phyloP scores from a whole-genome alignment of 2,113 vertebrate genomes.

The Eulemur macaco region DNA sequence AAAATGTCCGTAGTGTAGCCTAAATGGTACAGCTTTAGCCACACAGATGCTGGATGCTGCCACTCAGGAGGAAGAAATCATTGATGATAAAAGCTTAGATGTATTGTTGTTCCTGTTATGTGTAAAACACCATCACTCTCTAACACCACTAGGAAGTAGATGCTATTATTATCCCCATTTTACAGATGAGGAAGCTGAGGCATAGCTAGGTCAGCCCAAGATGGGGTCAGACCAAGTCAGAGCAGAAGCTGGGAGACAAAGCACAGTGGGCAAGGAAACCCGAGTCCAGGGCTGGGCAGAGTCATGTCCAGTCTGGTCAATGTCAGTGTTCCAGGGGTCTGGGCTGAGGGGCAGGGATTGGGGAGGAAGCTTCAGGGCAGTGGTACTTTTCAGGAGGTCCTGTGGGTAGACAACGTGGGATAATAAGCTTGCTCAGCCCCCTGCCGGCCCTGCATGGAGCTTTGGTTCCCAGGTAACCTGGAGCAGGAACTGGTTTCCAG shows the following conservation, averaged over 20 bases:
- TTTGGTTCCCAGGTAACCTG: not conserved
- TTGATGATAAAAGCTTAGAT: not conserved
- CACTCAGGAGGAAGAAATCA: not conserved
- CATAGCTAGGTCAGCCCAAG: not conserved
- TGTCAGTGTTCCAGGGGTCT: not conserved
- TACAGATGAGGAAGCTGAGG: not conserved
- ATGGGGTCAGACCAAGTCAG: not conserved
- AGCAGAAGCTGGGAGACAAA: not conserved
- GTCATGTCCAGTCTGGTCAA: not conserved
- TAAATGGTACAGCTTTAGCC: rapidly evolving
- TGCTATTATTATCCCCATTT: not conserved
- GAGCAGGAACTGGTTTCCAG: not conserved
- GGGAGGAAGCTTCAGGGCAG: not conserved
- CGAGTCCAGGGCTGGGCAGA: not conserved
- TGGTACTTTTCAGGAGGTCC: not conserved
- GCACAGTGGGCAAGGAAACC: rapidly evolving
- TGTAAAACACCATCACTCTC: rapidly evolving
- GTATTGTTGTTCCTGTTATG: not conserved
- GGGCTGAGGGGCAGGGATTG: too few relatives aligned
- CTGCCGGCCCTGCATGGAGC: rapidly evolving
- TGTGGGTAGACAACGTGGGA: rapidly evolving
- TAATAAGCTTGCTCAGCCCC: not conserved
- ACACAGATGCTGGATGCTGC: rapidly evolving
- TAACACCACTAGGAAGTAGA: not conserved
- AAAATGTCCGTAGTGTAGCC: rapidly evolving